These are phyloP conservation scores for Hemibagrus guttatus DNA, from an alignment of 2,797 vertebrate genomes.

Conservation along the genomic window DNA sequence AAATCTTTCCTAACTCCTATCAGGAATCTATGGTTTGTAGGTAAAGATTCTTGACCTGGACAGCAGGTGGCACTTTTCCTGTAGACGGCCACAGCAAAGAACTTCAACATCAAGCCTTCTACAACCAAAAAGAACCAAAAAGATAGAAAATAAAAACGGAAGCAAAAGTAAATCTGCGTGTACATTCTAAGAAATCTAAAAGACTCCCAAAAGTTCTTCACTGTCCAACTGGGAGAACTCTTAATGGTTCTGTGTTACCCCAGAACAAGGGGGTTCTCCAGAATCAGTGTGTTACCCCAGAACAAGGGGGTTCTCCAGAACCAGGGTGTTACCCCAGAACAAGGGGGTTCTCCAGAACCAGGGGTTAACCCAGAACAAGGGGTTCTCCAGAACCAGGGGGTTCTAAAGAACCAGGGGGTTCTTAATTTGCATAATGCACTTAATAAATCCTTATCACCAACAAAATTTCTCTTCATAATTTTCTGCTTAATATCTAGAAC, in stretches of 20 bases:
- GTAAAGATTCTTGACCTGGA: neutral
- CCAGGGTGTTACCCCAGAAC: too few species aligned
- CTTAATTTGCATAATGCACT: too few species aligned
- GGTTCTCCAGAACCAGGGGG: too few species aligned
- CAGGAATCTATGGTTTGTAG: neutral
- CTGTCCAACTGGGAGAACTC: neutral
- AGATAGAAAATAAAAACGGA: neutral
- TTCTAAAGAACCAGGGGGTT: too few species aligned
- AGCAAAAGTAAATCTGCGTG: neutral
- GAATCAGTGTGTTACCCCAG: too few species aligned
- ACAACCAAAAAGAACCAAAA: neutral
- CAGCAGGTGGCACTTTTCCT: conserved; percentile 40
- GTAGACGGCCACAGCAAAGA: neutral
- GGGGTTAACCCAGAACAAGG: too few species aligned
- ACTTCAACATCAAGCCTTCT: neutral
- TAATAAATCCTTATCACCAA: too few species aligned
- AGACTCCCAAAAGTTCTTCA: neutral
- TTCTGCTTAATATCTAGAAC: neutral
- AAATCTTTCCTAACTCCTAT: neutral
- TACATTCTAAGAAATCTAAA: neutral
- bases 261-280: too few species aligned
- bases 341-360: too few species aligned
- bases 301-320: too few species aligned
- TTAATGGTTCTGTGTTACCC: neutral
- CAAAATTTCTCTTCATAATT: neutral